Base-by-base conservation (phyloP, 2,888 invertebrate species). In the Hyppa rectilinea region DNA sequence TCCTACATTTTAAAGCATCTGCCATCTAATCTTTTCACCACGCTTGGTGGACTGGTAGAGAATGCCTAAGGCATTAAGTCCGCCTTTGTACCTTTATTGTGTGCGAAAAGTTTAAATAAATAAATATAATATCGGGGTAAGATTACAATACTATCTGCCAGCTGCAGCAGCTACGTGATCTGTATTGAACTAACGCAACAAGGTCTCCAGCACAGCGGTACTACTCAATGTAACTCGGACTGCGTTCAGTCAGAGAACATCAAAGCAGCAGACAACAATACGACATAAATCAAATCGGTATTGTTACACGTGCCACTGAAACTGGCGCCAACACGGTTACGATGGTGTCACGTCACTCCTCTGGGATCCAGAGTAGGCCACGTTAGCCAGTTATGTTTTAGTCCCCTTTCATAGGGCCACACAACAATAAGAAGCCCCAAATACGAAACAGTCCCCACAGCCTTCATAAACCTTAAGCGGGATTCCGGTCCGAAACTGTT, bases 191-290 rank as follows among this genome's bases (percentile, higher is more conserved):
- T 65, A 75, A 10, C 4, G 3, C 47, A 38, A 31, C 47, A 65
- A 71, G 75, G 31, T 64, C 45, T 58, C 26, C 29, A n/a, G n/a
- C 9, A n/a, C 14, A n/a, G 45, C 14, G 2, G 9, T 47, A 29
- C n/a, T 45, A 9, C 29, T 29, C 59, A 43, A 43, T n/a, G 4
- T 26, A 38, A 6, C 20, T 34, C 26, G 34, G 31, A 29, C 40
- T 29, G 10, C 20, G 7, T 26, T 70, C 50, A 7, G 40, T n/a
- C 12, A 26, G 23, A 43, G 26, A 36, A 68, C 77, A 49, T 68
- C 60, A 60, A 60, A 76, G 73, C 2, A 17, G 4, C 43, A 59
- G 76, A 74, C 76, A 36, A 74, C 73, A 74, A 76, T 76, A 55
- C 40, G 58, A 12, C 29, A 59, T 76, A 36, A 75, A 75, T 73